These are phyloP conservation scores for Melipona quadrifasciata DNA, from an alignment of 1,140 invertebrate species.

Conservation along the genomic window DNA sequence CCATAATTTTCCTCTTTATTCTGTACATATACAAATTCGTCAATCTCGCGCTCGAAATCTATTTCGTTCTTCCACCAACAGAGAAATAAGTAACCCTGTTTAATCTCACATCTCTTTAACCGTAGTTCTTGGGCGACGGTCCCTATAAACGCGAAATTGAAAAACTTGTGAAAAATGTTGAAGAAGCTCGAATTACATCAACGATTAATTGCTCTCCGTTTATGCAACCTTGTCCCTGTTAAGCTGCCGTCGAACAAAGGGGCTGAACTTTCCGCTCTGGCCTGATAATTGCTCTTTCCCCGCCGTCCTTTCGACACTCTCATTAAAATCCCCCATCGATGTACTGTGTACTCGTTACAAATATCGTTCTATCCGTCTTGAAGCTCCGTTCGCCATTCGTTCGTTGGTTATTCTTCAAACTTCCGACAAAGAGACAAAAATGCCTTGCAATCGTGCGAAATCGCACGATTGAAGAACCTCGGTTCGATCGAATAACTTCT, in stretches of 20 bases:
- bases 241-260: conserved; percentile 7
- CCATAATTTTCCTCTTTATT: too few species aligned
- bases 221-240: conserved; percentile 32
- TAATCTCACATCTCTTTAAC: conserved; percentile 1
- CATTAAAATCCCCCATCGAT: conserved; percentile 5
- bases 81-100: neutral
- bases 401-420: neutral
- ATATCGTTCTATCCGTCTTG: neutral
- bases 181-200: conserved; percentile 20
- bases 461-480: neutral
- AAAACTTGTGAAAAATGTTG: conserved; percentile 19
- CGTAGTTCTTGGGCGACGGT: too few species aligned
- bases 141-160: conserved; percentile 25
- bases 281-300: conserved; percentile 16
- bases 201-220: conserved; percentile 34
- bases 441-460: neutral
- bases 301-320: conserved; percentile 6
- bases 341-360: neutral
- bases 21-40: too few species aligned
- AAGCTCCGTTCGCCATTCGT: neutral
- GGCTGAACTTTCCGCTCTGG: neutral
- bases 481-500: neutral
- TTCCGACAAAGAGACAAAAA: neutral
- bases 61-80: neutral
- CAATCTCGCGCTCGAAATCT: too few species aligned